Evolutionary conservation across 53 echinoderm and acorn worm species (phyloP).

Genomic region (Pentamera pediparva): DNA sequence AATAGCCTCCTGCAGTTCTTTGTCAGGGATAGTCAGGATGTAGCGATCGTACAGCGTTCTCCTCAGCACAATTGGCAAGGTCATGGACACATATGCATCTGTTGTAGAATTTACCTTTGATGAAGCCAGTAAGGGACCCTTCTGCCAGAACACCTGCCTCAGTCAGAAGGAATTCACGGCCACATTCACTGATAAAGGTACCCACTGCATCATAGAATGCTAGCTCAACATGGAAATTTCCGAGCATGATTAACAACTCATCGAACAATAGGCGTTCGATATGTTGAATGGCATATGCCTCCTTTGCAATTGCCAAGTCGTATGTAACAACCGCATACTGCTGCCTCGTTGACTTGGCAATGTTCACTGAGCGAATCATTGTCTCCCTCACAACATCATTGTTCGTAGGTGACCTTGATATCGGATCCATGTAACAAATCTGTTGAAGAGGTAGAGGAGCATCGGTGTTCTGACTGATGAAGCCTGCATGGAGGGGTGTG

Average conservation of each 20-base stretch:
- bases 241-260: slow-evolving; percentile 56
- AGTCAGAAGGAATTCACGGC: slow-evolving; percentile 52
- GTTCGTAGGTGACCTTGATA: slow-evolving; percentile 55
- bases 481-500: slow-evolving; percentile 50
- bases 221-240: slow-evolving; percentile 54
- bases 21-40: slow-evolving; percentile 22
- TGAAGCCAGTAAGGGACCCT: slow-evolving; percentile 55
- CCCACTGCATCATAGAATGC: slow-evolving; percentile 54
- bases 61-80: slow-evolving; percentile 48
- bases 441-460: slow-evolving; percentile 51
- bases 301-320: slow-evolving; percentile 55
- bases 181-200: slow-evolving; percentile 45
- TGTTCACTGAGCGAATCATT: slow-evolving; percentile 48
- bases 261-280: slow-evolving; percentile 49
- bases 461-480: slow-evolving; percentile 38
- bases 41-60: slow-evolving; percentile 44
- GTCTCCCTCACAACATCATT: slow-evolving; percentile 70
- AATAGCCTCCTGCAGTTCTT: slow-evolving; percentile 32
- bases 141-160: slow-evolving; percentile 61
- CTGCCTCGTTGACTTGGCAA: slow-evolving; percentile 47
- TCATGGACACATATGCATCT: slow-evolving; percentile 56
- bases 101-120: slow-evolving; percentile 62
- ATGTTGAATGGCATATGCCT: slow-evolving; percentile 55
- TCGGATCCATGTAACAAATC: slow-evolving; percentile 68
- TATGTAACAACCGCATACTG: slow-evolving; percentile 35